phyloP scores from a whole-genome alignment of 2,797 vertebrate species.

The Scyliorhinus canicula region DNA sequence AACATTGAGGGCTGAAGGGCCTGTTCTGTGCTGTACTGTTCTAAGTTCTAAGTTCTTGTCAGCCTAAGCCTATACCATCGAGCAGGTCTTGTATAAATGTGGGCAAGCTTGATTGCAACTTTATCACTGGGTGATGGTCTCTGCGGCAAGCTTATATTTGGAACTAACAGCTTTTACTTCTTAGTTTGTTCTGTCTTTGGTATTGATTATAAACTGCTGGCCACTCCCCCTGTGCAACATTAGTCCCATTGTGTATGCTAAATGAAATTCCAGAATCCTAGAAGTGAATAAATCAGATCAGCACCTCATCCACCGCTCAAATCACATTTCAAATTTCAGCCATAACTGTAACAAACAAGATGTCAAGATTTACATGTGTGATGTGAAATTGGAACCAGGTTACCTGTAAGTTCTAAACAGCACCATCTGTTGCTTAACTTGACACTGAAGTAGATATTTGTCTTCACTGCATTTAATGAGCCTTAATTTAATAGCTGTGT shows the following conservation, averaged over 20 bases:
- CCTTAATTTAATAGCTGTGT: neutral
- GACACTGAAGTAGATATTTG: neutral
- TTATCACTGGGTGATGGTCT: neutral
- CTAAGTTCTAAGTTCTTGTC: too few species aligned
- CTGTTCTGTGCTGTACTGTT: too few species aligned
- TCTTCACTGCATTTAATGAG: neutral
- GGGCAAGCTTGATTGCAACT: neutral
- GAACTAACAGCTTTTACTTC: neutral
- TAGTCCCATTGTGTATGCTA: neutral
- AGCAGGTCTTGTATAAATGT: neutral
- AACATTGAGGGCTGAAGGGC: too few species aligned
- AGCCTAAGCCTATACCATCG: neutral
- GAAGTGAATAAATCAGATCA: conserved; percentile 18
- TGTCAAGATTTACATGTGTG: neutral
- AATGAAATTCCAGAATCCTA: neutral
- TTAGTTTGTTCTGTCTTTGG: neutral
- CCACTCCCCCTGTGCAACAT: neutral
- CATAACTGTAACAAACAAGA: neutral
- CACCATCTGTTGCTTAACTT: conserved; percentile 4
- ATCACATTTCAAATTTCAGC: neutral
- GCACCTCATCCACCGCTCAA: conserved; percentile 10
- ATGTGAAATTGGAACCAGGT: conserved; percentile 19
- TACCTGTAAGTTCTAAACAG: conserved; percentile 7
- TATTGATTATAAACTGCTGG: neutral
- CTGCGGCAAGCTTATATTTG: neutral